Conservation (phyloP, 1,140 invertebrate species). For the Pogonus chalceus region DNA sequence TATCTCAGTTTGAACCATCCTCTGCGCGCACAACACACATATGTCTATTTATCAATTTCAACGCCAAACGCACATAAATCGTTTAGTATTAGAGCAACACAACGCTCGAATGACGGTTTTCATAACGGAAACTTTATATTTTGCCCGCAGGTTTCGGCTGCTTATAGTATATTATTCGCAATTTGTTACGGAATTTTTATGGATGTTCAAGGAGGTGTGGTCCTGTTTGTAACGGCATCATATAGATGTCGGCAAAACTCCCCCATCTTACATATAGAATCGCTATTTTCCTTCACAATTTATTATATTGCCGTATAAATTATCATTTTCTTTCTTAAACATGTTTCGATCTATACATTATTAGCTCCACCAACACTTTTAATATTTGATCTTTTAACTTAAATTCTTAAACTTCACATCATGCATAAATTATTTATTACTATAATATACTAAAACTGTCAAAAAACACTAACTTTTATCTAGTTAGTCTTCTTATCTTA, state of each 20-base stretch:
- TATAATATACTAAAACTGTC: too few species aligned
- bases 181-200: conserved; percentile 6
- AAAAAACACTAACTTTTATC: too few species aligned
- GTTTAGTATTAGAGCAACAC: background rate
- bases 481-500: too few species aligned
- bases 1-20: conserved; percentile 2
- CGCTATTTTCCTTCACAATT: too few species aligned
- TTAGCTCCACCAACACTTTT: too few species aligned
- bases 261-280: too few species aligned
- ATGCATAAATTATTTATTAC: too few species aligned
- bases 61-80: conserved; percentile 3
- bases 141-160: background rate
- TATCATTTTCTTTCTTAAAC: too few species aligned
- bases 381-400: too few species aligned
- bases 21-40: background rate
- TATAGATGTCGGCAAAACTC: conserved; percentile 1
- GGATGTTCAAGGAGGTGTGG: background rate
- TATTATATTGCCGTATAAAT: too few species aligned
- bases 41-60: conserved; percentile 7
- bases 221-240: background rate
- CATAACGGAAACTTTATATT: conserved; percentile 6
- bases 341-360: too few species aligned
- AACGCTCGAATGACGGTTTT: background rate
- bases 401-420: too few species aligned
- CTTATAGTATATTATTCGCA: conserved; percentile 3